Percentiles rank a stretch among this genome's conserved stretches.
These are phyloP conservation scores for Tipula vernalis DNA, from an alignment of 2,888 invertebrate genomes.

Conservation along the genomic window DNA sequence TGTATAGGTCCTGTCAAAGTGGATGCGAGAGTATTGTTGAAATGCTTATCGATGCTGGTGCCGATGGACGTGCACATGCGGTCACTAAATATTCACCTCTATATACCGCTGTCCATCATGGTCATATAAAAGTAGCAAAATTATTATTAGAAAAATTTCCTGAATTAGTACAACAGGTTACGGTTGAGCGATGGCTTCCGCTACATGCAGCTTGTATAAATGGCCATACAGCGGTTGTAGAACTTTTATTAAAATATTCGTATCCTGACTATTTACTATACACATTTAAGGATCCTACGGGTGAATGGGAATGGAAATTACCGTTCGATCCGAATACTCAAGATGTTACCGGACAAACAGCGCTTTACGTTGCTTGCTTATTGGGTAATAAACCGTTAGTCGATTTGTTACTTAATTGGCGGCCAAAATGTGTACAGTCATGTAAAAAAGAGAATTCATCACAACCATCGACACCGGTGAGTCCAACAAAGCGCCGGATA, in stretches of 20 bases:
- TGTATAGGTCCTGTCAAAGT: slow-evolving; percentile 70
- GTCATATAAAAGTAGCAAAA: slow-evolving; percentile 63
- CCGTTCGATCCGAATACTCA: slow-evolving; percentile 89
- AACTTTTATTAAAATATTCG: slow-evolving; percentile 63
- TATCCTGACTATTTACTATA: slow-evolving; percentile 59
- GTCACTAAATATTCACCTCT: slow-evolving; percentile 87
- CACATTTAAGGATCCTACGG: slow-evolving; percentile 47
- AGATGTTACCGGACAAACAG: slow-evolving; percentile 81
- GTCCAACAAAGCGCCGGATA: slow-evolving; percentile 57
- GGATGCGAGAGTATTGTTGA: slow-evolving; percentile 69
- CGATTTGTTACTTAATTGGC: slow-evolving; percentile 60
- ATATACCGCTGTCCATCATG: slow-evolving; percentile 81
- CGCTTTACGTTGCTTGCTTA: slow-evolving; percentile 79
- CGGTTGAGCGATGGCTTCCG: slow-evolving; percentile 86
- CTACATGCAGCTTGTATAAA: slow-evolving; percentile 87
- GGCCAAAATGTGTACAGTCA: slow-evolving; percentile 37
- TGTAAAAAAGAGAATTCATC: background rate
- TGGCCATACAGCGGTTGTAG: slow-evolving; percentile 66
- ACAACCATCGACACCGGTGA: slow-evolving; percentile 28
- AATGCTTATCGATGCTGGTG: slow-evolving; percentile 64
- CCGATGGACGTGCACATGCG: slow-evolving; percentile 80
- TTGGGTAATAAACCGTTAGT: slow-evolving; percentile 69
- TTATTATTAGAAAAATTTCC: slow-evolving; percentile 70
- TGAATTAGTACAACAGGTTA: slow-evolving; percentile 70
- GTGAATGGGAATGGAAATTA: slow-evolving; percentile 69